A percentile compares a stretch with the other conserved stretches of the same genome.
Evolutionary conservation across 2,797 vertebrate species (phyloP).

Genomic region (Hydrocynus forskahlii): DNA sequence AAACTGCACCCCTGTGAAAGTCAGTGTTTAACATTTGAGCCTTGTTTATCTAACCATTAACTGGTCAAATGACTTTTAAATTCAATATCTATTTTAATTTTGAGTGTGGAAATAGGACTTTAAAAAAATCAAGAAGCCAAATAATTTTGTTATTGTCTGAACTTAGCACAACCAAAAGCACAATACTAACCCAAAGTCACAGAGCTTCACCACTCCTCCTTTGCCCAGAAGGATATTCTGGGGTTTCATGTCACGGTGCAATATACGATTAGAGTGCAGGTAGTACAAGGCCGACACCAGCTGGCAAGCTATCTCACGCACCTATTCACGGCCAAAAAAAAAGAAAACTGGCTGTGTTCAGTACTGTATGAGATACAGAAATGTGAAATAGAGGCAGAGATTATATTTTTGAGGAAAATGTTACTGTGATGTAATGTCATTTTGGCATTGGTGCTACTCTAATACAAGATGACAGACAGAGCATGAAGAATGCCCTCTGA

Average conservation of each 20-base stretch:
- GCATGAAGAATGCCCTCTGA: not conserved
- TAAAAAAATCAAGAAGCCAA: too few species aligned
- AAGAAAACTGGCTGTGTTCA: conserved; percentile 29
- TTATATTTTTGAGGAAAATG: not conserved
- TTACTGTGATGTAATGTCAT: conserved; percentile 17
- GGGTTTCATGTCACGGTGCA: conserved; percentile 98
- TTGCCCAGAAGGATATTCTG: conserved; percentile 96
- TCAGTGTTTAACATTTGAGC: too few species aligned
- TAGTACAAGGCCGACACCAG: conserved; percentile 96
- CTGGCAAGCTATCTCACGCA: conserved; percentile 89
- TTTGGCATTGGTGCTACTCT: conserved; percentile 3
- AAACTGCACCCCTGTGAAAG: too few species aligned
- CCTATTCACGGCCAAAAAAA: conserved; percentile 73
- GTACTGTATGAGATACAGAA: not conserved
- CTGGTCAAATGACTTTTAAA: too few species aligned
- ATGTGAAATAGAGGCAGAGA: not conserved
- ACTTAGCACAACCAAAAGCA: conserved; percentile 11
- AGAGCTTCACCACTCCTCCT: conserved; percentile 91
- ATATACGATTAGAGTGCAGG: conserved; percentile 94
- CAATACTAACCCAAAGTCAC: conserved; percentile 92
- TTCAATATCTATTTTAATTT: too few species aligned
- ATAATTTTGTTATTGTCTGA: not conserved
- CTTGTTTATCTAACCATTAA: too few species aligned
- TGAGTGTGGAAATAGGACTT: too few species aligned
- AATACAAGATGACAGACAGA: not conserved